Conservation (phyloP, 2,888 invertebrate genomes). For the Bimastos eiseni region DNA sequence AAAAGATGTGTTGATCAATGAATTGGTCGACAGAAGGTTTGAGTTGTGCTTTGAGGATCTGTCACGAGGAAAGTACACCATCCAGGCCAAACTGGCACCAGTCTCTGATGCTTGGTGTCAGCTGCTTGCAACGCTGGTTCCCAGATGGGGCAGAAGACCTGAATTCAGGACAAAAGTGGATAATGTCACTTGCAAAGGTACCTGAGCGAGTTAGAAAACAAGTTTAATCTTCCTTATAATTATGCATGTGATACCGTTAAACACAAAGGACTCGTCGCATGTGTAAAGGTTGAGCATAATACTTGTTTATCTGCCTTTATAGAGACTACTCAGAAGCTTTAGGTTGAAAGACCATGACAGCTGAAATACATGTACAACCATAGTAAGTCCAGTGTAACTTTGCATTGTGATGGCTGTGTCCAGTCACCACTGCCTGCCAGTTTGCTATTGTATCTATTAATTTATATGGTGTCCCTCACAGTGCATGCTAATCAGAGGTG, state of each 20-base stretch:
- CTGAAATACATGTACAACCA: not conserved
- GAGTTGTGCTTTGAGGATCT: constrained; percentile 49
- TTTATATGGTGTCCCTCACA: too few species aligned
- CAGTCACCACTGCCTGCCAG: too few species aligned
- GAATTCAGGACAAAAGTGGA: constrained; percentile 31
- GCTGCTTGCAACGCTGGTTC: constrained; percentile 34
- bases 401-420: too few species aligned
- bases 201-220: not conserved
- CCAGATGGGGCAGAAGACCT: constrained; percentile 37
- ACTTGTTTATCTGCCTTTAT: not conserved
- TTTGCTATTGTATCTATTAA: too few species aligned
- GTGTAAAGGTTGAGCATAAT: not conserved
- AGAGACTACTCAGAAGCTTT: not conserved
- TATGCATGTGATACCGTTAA: not conserved
- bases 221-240: not conserved
- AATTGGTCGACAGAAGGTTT: constrained; percentile 53
- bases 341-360: not conserved
- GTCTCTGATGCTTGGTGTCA: constrained; percentile 62
- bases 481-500: too few species aligned
- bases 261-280: not conserved
- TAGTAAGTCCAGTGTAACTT: not conserved
- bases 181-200: constrained; percentile 35
- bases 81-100: constrained; percentile 51
- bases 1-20: not conserved
- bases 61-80: constrained; percentile 46